A percentile compares a stretch with the other conserved stretches of the same genome.
These are phyloP conservation scores for Protomyctophum bolini DNA, from an alignment of 2,113 vertebrate species.

Conservation along the genomic window DNA sequence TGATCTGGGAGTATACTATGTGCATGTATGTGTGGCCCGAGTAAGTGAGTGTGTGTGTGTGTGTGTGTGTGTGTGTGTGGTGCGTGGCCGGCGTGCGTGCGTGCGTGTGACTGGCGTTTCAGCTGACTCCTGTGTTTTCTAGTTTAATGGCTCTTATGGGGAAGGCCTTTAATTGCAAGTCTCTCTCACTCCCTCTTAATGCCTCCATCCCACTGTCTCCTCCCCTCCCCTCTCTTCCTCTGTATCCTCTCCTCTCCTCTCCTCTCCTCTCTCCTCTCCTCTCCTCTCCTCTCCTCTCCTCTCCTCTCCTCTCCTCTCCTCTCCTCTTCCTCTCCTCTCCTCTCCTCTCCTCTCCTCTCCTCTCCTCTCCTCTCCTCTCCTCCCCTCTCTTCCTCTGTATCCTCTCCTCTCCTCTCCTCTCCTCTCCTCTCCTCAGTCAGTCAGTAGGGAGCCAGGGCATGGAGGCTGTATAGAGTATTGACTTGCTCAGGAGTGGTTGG, in stretches of 20 bases:
- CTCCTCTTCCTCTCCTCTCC: slow-evolving; percentile 39
- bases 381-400: neutral
- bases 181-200: slow-evolving; percentile 66
- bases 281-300: slow-evolving; percentile 25
- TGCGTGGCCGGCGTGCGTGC: slow-evolving; percentile 35
- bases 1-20: slow-evolving; percentile 10
- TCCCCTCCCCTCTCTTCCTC: slow-evolving; percentile 28
- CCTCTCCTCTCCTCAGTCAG: slow-evolving; percentile 63
- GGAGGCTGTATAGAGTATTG: slow-evolving; percentile 74
- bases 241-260: neutral
- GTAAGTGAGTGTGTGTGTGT: slow-evolving; percentile 8
- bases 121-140: slow-evolving; percentile 78
- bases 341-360: slow-evolving; percentile 1
- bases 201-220: slow-evolving; percentile 15
- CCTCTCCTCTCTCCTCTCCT: neutral
- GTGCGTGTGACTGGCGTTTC: slow-evolving; percentile 64
- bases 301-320: slow-evolving; percentile 23
- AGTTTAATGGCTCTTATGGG: slow-evolving; percentile 78
- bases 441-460: slow-evolving; percentile 61
- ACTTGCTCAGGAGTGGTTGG: slow-evolving; percentile 75
- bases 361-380: neutral
- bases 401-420: neutral
- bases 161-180: slow-evolving; percentile 79
- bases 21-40: slow-evolving; percentile 32
- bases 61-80: slow-evolving; percentile 17